Conservation (phyloP, 2,797 vertebrate genomes). For the Ctenopoma kingsleyae region DNA sequence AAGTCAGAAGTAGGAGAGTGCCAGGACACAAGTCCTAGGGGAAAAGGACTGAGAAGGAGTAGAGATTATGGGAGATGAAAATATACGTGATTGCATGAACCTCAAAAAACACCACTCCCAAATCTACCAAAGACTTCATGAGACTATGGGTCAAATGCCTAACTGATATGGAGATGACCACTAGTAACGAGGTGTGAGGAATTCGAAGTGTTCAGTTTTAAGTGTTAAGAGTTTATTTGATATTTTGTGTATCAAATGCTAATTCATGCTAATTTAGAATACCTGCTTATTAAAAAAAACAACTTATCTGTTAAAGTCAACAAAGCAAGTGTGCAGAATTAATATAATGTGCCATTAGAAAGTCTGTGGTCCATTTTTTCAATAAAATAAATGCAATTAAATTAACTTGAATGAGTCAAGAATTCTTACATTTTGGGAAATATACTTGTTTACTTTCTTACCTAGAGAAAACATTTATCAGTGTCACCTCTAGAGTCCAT, state of each 20-base stretch:
- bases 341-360: too few relatives aligned
- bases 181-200: not conserved
- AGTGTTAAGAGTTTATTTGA: not conserved
- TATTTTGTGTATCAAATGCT: not conserved
- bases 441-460: not conserved
- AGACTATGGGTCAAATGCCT: slow-evolving; percentile 25
- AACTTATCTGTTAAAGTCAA: too few relatives aligned
- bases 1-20: slow-evolving; percentile 46
- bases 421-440: not conserved
- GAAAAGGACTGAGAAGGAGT: slow-evolving; percentile 55
- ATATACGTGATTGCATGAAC: slow-evolving; percentile 45
- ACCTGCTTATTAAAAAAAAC: not conserved
- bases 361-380: too few relatives aligned
- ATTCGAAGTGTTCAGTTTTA: not conserved
- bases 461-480: not conserved
- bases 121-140: slow-evolving; percentile 11
- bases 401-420: too few relatives aligned
- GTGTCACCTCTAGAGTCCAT: not conserved
- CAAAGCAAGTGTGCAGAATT: too few relatives aligned
- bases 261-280: slow-evolving; percentile 5
- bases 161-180: slow-evolving; percentile 4
- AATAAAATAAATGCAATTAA: too few relatives aligned
- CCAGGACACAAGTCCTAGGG: slow-evolving; percentile 49
- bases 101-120: slow-evolving; percentile 43
- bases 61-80: slow-evolving; percentile 54